Conservation (phyloP, 2,113 vertebrate genomes). For the Saguinus imperator region DNA sequence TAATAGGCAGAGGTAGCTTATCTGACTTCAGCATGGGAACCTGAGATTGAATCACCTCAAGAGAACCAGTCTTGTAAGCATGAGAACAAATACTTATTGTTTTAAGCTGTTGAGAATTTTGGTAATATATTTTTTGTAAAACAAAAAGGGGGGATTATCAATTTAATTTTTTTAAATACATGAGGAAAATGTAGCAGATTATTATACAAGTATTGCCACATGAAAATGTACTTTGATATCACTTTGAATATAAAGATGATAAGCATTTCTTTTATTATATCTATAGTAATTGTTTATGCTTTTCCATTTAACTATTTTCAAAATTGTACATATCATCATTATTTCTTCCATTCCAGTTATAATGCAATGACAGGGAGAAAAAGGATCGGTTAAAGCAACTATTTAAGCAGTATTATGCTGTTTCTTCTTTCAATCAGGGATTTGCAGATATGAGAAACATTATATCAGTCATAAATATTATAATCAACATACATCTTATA, state of each 20-base stretch:
- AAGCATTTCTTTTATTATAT: slow-evolving; percentile 77
- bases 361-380: slow-evolving; percentile 78
- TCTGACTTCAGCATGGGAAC: neutral
- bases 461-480: neutral
- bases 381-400: slow-evolving; percentile 44
- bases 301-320: slow-evolving; percentile 80
- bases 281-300: slow-evolving; percentile 80
- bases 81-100: neutral
- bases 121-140: neutral
- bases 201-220: slow-evolving; percentile 80
- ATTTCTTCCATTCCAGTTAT: slow-evolving; percentile 75
- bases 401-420: slow-evolving; percentile 91
- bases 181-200: slow-evolving; percentile 88
- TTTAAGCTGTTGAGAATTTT: neutral
- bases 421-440: slow-evolving; percentile 93
- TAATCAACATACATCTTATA: neutral
- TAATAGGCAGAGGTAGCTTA: neutral
- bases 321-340: slow-evolving; percentile 82
- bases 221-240: slow-evolving; percentile 83
- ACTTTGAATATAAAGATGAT: slow-evolving; percentile 87
- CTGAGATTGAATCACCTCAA: neutral
- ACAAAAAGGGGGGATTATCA: slow-evolving; percentile 87
- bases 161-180: slow-evolving; percentile 91
- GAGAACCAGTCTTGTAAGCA: neutral
- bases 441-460: slow-evolving; percentile 93